A percentile compares a stretch with the other conserved stretches of the same genome.
Evolutionary conservation across 2,797 vertebrate species (phyloP).

Genomic region (Manis javanica): DNA sequence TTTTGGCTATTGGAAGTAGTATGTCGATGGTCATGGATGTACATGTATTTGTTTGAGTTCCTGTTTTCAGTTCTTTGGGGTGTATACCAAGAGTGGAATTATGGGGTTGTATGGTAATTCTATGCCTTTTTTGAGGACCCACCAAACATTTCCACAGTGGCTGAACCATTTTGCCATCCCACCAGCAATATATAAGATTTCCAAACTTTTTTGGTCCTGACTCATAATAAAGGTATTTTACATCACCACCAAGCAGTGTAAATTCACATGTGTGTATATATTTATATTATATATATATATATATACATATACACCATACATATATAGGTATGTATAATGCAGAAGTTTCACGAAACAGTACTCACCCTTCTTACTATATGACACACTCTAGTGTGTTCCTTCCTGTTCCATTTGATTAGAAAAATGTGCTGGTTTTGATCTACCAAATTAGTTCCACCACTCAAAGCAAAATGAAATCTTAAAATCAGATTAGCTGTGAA

Average conservation of each 20-base stretch:
- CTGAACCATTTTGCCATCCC: background rate
- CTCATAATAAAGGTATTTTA: background rate
- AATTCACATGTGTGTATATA: background rate
- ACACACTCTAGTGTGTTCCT: background rate
- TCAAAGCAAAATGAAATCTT: slow-evolving; percentile 41
- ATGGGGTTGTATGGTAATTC: background rate
- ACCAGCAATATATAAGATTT: background rate
- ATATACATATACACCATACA: background rate
- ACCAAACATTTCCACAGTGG: background rate
- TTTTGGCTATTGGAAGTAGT: background rate
- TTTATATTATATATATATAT: background rate
- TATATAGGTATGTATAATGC: background rate
- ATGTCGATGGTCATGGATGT: background rate
- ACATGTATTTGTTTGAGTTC: background rate
- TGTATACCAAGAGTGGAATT: background rate
- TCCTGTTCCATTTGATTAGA: background rate
- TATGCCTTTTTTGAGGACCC: background rate
- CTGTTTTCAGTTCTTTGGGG: background rate
- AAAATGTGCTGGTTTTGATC: slow-evolving; percentile 1
- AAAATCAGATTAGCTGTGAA: background rate
- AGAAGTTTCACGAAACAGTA: background rate
- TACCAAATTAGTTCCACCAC: background rate
- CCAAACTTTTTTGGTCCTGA: background rate
- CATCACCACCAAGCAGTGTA: background rate
- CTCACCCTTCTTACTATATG: background rate